Evolutionary conservation across 2,888 invertebrate species (phyloP), one percentile per base, ranked within the genome.

Genomic region (Stomorhina lunata): DNA sequence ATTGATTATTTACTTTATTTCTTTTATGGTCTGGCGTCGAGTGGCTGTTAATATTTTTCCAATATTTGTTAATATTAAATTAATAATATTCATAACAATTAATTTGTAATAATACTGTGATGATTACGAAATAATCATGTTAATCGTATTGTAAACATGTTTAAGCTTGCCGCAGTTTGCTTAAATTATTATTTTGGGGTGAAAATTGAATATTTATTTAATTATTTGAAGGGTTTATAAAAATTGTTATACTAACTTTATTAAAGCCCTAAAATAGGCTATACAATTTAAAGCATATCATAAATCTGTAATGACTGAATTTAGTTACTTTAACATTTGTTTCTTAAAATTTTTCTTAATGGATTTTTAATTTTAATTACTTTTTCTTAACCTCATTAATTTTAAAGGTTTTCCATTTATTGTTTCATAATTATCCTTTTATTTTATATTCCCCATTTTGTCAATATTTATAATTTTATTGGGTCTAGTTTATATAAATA

Each of bases 71-170:
- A 22, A 65, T 45, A 57, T 66, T 57, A 45, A 66, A 75, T 75
- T 65, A 66, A 66, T 57, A 34, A 20, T 12, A 15, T 53, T 15
- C 27, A 66, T 25, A 57, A 37, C 7, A 59, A 68, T 68, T 59
- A 57, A 59, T 76, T 57, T 22, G n/a, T 48, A 37, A 59, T 68
- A 48, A 48, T 48, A 27, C 12, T n/a, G n/a, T 34, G 17, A 57
- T 66, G 75, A 75, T 75, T 45, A 61, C 40, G 43, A 59, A 59
- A 61, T 61, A 68, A 59, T 61, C 59, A 43, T 48, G 15, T 68
- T 68, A 68, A 68, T 68, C 37, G 17, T 40, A 4, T 50, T 50
- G 40, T 77, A 50, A 50, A 77, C 50, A 20, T n/a, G 29, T 5
- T 59, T 45, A n/a, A n/a, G n/a, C n/a, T 40, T 9, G 50, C 57